Percentiles rank a stretch among this genome's conserved stretches.
Evolutionary conservation across 23 tunicate species (phyloP).

Genomic region (Aplidium turbinatum): DNA sequence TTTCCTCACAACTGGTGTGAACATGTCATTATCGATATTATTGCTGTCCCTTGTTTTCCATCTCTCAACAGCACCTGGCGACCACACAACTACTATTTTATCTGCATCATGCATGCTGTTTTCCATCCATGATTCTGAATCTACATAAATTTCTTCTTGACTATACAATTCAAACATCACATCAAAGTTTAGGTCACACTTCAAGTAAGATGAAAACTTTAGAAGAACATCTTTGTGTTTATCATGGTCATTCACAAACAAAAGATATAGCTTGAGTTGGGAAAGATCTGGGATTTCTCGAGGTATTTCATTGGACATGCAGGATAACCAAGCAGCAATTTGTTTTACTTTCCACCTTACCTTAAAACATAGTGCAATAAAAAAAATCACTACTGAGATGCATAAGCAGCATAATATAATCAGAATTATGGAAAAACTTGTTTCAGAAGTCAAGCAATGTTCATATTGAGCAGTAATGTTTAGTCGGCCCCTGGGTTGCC

Average conservation of each 20-base stretch:
- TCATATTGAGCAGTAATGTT: too few relatives aligned
- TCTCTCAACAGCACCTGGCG: constrained; percentile 5
- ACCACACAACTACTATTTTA: constrained; percentile 35
- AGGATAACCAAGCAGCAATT: too few relatives aligned
- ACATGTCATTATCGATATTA: constrained; percentile 3
- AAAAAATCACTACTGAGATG: too few relatives aligned
- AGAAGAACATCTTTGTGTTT: too few relatives aligned
- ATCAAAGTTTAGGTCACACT: constrained; percentile 48
- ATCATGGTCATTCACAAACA: constrained; percentile 53
- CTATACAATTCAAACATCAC: constrained; percentile 32
- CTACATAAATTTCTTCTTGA: constrained; percentile 2
- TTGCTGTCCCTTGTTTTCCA: constrained; percentile 1
- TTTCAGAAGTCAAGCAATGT: too few relatives aligned
- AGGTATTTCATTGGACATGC: too few relatives aligned
- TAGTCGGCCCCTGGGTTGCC: too few relatives aligned
- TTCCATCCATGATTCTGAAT: constrained; percentile 27
- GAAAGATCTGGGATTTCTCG: too few relatives aligned
- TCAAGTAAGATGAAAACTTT: constrained; percentile 45
- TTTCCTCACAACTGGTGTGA: constrained; percentile 36
- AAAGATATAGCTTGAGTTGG: constrained; percentile 36
- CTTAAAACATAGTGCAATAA: too few relatives aligned
- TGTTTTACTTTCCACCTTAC: too few relatives aligned
- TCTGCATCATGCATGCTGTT: constrained; percentile 5
- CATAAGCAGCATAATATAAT: too few relatives aligned
- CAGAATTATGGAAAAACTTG: too few relatives aligned